Base-by-base conservation (phyloP, 2,888 invertebrate species). In the Rosalia funebris region DNA sequence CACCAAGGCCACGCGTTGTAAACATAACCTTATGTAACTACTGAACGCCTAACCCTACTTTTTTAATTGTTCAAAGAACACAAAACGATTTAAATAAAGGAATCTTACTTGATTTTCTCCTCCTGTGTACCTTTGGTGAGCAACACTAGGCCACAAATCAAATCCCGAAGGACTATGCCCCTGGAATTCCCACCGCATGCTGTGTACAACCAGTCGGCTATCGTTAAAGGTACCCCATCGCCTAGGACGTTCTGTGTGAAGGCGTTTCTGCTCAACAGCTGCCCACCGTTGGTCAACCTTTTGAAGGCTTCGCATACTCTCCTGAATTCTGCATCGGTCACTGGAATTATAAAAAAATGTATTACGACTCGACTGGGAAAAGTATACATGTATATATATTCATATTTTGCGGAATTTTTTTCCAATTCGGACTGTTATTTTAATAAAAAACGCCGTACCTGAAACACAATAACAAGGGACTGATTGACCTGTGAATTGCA, bases 241-340 rank as follows among this genome's bases (percentile, higher is more conserved):
- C 94, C 93, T 60, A 95, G 83, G 52, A 95, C 94, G 82, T 95
- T 93, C 77, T 89, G 89, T 55, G 90, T 88, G 81, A 96, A 95
- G 39, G 90, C 88, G 75, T 88, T 87, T 74, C 91, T 88, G 74
- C 89, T 89, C 77, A 93, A 84, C 71, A 87, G 84, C 71, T 85
- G 84, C 57, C 87, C 86, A 16, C 88, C 89, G 76, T 91, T 91
- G 55, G 93, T 90, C 71, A 91, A 88, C 77, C 92, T 87, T 79
- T 93, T 93, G 81, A 94, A 95, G 45, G 95, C 93, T 82, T 95
- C 94, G 77, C 91, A 90, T 60, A 95, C 87, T 71, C 95, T 86
- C 79, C 91, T 90, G 73, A 90, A 84, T 82, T 95, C 95, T 69
- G 87, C 86, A 78, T 94, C 94, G 71, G 90, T 88, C 80, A 95